Evolutionary conservation across 2,113 vertebrate genomes (phyloP).

Genomic region (Rhea pennata): DNA sequence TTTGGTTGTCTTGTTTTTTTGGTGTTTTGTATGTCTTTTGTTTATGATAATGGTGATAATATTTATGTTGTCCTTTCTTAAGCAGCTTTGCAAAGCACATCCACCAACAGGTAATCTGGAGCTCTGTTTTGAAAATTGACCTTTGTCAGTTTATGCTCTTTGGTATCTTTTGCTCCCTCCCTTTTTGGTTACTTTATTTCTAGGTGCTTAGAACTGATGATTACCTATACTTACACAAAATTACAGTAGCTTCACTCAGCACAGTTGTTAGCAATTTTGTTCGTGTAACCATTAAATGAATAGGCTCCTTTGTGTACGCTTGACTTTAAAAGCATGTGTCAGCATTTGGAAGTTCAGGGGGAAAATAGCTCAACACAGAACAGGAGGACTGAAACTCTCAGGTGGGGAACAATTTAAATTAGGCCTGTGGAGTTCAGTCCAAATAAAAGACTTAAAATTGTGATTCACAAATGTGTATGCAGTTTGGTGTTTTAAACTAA

Average conservation of each 20-base stretch:
- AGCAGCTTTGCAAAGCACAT: not conserved
- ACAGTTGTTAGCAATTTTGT: rapidly evolving
- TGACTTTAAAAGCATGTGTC: not conserved
- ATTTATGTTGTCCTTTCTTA: not conserved
- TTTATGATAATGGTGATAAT: not conserved
- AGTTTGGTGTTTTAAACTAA: not conserved
- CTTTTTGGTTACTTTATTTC: not conserved
- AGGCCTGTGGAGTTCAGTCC: not conserved
- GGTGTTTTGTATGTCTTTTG: not conserved
- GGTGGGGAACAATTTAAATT: not conserved
- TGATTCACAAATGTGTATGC: rapidly evolving
- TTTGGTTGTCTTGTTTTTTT: not conserved
- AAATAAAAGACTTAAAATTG: not conserved
- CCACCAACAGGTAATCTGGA: not conserved
- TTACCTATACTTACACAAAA: not conserved
- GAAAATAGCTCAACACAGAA: not conserved
- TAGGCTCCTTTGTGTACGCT: not conserved
- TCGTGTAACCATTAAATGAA: not conserved
- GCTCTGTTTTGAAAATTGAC: not conserved
- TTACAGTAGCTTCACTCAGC: not conserved
- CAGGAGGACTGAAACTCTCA: not conserved
- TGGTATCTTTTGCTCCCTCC: not conserved
- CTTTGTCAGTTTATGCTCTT: not conserved
- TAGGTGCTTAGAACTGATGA: not conserved
- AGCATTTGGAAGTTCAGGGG: not conserved